Percentiles rank a stretch among this genome's conserved stretches.
phyloP scores from a whole-genome alignment of 2,888 invertebrate genomes.

The Gortyna flavago region DNA sequence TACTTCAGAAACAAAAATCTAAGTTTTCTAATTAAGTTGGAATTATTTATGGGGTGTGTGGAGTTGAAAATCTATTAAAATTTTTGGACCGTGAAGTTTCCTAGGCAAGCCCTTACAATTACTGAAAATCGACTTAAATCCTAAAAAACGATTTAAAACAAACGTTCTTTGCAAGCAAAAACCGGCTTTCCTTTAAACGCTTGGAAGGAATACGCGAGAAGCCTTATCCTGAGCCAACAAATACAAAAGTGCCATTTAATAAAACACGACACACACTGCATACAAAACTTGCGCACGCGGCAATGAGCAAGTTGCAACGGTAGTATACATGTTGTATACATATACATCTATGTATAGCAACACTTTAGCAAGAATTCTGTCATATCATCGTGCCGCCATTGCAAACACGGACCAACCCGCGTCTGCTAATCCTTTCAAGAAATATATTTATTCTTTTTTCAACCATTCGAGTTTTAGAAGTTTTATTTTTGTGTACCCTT shows the following conservation, averaged over 20 bases:
- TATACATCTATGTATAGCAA: conserved; percentile 29
- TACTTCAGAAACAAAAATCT: conserved; percentile 33
- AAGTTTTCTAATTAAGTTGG: conserved; percentile 24
- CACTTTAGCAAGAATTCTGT: conserved; percentile 68
- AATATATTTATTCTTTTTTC: conserved; percentile 78
- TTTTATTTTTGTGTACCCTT: conserved; percentile 82
- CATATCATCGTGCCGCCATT: conserved; percentile 82
- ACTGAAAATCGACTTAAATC: background rate
- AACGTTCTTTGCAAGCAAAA: background rate
- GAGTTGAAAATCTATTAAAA: background rate
- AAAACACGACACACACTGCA: conserved; percentile 40
- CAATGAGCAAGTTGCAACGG: conserved; percentile 48
- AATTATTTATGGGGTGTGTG: background rate
- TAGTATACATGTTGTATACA: conserved; percentile 25
- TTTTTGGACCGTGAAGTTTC: background rate
- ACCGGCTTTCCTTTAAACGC: background rate
- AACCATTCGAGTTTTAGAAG: conserved; percentile 74
- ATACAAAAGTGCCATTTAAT: conserved; percentile 42
- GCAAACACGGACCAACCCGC: conserved; percentile 80
- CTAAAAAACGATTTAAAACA: background rate
- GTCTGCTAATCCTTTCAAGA: conserved; percentile 82
- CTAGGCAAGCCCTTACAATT: background rate
- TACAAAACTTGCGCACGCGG: conserved; percentile 52
- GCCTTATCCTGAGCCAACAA: conserved; percentile 17
- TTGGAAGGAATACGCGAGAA: background rate